Evolutionary conservation across 2,797 vertebrate species (phyloP).

Genomic region (Holocentrus rufus): DNA sequence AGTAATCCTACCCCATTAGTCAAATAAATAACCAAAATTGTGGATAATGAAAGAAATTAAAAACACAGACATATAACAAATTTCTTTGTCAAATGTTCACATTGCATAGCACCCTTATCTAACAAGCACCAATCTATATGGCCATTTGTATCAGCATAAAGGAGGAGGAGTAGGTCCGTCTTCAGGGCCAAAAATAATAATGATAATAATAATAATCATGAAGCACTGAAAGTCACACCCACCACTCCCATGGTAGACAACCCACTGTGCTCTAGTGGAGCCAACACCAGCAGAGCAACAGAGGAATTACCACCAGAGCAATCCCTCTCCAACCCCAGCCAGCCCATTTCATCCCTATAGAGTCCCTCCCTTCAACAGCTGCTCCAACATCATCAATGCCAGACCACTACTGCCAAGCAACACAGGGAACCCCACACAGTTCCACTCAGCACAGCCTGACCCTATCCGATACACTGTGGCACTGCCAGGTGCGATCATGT

Average conservation of each 20-base stretch:
- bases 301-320: constrained; percentile 26
- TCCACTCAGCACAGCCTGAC: constrained; percentile 46
- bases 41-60: not conserved
- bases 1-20: not conserved
- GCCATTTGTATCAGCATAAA: not conserved
- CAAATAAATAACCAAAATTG: not conserved
- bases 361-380: constrained; percentile 51
- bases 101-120: too few species aligned
- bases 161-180: not conserved
- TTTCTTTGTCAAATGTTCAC: too few species aligned
- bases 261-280: not conserved
- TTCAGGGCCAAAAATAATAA: not conserved
- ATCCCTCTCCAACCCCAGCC: constrained; percentile 39
- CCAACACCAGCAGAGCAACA: constrained; percentile 1
- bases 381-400: constrained; percentile 67
- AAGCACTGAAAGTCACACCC: too few species aligned
- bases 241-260: not conserved
- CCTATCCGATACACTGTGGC: constrained; percentile 32
- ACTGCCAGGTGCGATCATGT: not conserved
- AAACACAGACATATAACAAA: not conserved
- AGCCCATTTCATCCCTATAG: constrained; percentile 39
- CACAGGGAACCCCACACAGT: constrained; percentile 59
- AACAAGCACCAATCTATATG: not conserved
- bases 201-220: not conserved
- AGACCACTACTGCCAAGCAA: constrained; percentile 63